A percentile compares a stretch with the other conserved stretches of the same genome.
phyloP scores from a whole-genome alignment of 2,888 invertebrate species.

The Brenthis hecate region DNA sequence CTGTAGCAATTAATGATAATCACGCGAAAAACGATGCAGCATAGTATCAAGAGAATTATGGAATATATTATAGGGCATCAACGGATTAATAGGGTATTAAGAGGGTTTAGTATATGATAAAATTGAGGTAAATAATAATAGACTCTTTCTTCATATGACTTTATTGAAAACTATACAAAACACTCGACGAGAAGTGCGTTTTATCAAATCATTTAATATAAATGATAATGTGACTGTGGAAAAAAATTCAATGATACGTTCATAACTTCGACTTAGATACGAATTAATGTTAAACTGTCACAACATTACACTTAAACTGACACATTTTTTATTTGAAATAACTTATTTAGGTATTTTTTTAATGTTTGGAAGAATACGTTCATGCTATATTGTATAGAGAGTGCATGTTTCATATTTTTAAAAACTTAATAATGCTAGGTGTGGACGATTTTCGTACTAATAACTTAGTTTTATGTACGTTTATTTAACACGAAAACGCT shows the following conservation, averaged over 20 bases:
- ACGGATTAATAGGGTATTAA: constrained; percentile 2
- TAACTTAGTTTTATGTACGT: constrained; percentile 18
- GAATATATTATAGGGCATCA: too few species aligned
- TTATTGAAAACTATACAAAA: constrained; percentile 53
- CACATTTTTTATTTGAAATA: constrained; percentile 21
- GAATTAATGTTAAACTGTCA: constrained; percentile 24
- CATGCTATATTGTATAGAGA: constrained; percentile 9
- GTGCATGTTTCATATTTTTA: constrained; percentile 16
- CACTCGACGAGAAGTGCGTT: constrained; percentile 40
- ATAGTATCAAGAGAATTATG: too few species aligned
- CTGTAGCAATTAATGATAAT: too few species aligned
- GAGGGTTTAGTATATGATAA: background rate
- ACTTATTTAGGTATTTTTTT: constrained; percentile 25
- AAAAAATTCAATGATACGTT: constrained; percentile 33
- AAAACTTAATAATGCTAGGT: constrained; percentile 27
- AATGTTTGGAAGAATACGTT: constrained; percentile 8
- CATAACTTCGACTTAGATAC: constrained; percentile 36
- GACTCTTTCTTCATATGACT: constrained; percentile 41
- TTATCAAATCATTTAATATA: constrained; percentile 40
- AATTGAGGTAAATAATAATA: background rate
- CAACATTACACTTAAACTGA: constrained; percentile 18
- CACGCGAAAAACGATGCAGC: too few species aligned
- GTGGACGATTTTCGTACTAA: constrained; percentile 32
- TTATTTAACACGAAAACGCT: constrained; percentile 17
- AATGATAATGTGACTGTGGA: constrained; percentile 35